Evolutionary conservation across 2,888 invertebrate genomes (phyloP).

Genomic region (Metacarcinus magister): DNA sequence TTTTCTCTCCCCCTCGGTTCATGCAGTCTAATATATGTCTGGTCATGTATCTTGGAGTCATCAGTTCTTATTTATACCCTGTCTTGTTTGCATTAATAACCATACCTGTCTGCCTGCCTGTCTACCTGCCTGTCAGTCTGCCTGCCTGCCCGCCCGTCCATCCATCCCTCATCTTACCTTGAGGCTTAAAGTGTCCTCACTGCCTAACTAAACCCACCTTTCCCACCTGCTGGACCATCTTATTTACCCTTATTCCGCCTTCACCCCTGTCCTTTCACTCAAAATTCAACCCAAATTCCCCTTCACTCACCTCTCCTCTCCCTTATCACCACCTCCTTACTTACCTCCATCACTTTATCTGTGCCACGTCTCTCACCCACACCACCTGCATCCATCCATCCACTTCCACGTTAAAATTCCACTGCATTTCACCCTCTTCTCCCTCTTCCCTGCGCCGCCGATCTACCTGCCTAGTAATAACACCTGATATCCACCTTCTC

Average conservation of each 20-base stretch:
- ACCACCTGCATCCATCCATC: neutral
- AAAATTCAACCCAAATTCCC: neutral
- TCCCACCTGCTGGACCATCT: neutral
- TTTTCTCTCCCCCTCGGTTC: no score
- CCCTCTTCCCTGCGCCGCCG: neutral
- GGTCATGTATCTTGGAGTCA: no score
- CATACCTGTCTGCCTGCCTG: no score
- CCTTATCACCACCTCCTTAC: neutral
- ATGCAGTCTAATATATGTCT: no score
- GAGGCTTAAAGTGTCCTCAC: neutral
- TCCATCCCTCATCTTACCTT: no score
- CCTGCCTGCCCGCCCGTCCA: neutral
- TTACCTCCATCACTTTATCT: neutral
- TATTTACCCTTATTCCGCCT: neutral
- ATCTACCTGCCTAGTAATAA: constrained; percentile 26
- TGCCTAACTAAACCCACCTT: neutral
- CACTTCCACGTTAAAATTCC: neutral
- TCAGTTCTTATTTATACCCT: no score
- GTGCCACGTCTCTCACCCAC: neutral
- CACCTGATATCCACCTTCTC: constrained; percentile 26
- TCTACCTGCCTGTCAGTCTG: neutral
- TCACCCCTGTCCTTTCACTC: neutral
- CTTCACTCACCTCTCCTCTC: neutral
- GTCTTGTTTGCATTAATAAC: no score
- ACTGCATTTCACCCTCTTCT: neutral